Base-by-base conservation (phyloP, 2,888 invertebrate species). In the Limnephilus auricula region DNA sequence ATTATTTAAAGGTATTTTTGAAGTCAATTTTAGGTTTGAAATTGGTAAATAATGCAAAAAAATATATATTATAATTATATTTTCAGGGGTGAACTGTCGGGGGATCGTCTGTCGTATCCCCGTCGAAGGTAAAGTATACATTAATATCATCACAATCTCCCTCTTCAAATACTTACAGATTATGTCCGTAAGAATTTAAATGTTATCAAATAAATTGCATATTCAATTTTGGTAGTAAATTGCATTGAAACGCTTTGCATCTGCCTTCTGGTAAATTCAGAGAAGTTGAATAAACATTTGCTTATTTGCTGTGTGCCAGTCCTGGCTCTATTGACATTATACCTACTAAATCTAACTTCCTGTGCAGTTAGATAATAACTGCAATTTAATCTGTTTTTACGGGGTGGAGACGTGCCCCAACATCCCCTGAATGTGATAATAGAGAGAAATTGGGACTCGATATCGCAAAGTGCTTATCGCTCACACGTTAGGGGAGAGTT, bases 291-390 rank as follows among this genome's bases (percentile, higher is more conserved):
- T 37, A 82, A 34, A 82, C 82, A 82, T 34, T n/a, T 2, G 34
- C 32, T 82, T 82, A 82, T 82, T 82, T 82, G 34, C 34, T 34
- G 25, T 82, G 34, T 82, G 82, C 82, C 25, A 12, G 32, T 12
- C 34, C 82, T 34, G 82, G 2, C 82, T 25, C 25, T 82, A 34
- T 65, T 65, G 82, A 82, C 34, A 25, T n/a, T 65, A 6, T 25
- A 65, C n/a, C n/a, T n/a, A n/a, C 25, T 25, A n/a, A 65, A 65
- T 65, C 65, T 65, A 25, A 82, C 82, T 82, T 82, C 82, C 82
- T 34, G 34, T 32, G 82, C 34, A 34, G 34, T 82, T 34, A n/a
- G n/a, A n/a, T n/a, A n/a, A n/a, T 34, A 82, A 18, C 25, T 32
- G 6, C 34, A 82, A 25, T 82, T 82, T 0, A 25, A 34, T 34